Evolutionary conservation across 2,113 vertebrate genomes (phyloP), one percentile per base, ranked within the genome.

Genomic region (Lasiurus borealis): DNA sequence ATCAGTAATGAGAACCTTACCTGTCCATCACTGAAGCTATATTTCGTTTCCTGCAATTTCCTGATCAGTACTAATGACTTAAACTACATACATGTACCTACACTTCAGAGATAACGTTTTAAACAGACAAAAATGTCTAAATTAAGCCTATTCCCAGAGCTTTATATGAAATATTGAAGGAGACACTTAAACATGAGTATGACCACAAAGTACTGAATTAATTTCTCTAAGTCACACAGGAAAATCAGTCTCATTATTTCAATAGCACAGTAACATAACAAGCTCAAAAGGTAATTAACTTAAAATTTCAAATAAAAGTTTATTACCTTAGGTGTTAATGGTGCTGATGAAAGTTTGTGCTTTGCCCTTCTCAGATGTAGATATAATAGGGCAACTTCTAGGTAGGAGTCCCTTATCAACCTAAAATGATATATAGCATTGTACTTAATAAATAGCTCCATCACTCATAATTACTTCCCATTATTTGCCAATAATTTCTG

Each of bases 311-410:
- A 89, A 80, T 36, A 87, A 73, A 94, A 75, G 16, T 44, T 68
- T 75, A 48, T 75, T 90, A 84, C 95, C 93, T 97, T 71, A 77
- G 91, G 12, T 44, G 13, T 29, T 82, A n/a, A 40, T 46, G 91
- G 25, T 75, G 84, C 16, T 46, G 59, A 21, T 93, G 97, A 96
- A 78, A 15, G 2, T 64, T 91, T 96, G 40, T 85, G 95, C 71
- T 78, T 96, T 64, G 88, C 82, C 91, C 64, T 94, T 9, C 88
- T 95, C 93, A 97, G 85, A 95, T 98, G 93, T 83, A 99, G 97
- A 97, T 98, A 98, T 5, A 98, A 83, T 14, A 98, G 76, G 40
- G 98, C 99, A 94, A 99, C 98, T 97, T 99, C 99, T 95, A 99
- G 97, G 95, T 99, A 99, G 73, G 98, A 98, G 87, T 96, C 97